phyloP scores from a whole-genome alignment of 2,113 vertebrate species.

The Ellobius talpinus region DNA sequence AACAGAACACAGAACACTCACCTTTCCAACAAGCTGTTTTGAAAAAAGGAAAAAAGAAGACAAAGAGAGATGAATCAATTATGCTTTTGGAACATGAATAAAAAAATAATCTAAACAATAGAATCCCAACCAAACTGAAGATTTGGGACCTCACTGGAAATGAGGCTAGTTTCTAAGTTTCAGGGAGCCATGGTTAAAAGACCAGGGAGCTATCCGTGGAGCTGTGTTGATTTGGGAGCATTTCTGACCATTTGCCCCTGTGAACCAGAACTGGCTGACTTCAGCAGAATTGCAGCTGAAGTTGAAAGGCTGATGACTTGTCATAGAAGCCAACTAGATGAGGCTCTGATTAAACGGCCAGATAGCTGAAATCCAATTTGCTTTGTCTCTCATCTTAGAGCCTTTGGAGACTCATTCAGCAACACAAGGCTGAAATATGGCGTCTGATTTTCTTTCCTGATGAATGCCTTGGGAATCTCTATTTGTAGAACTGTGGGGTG shows the following conservation, averaged over 20 bases:
- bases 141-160: conserved; percentile 8
- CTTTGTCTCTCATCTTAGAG: background rate
- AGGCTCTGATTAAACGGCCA: conserved; percentile 40
- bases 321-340: conserved; percentile 23
- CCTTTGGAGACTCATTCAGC: conserved; percentile 37
- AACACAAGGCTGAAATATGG: conserved; percentile 18
- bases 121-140: background rate
- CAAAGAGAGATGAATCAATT: conserved; percentile 44
- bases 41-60: conserved; percentile 37
- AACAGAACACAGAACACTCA: conserved; percentile 68
- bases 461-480: conserved; percentile 19
- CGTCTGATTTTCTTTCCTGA: conserved; percentile 45
- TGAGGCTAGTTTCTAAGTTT: background rate
- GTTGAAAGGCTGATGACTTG: background rate
- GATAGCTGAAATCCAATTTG: conserved; percentile 43
- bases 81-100: conserved; percentile 38
- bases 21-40: conserved; percentile 79
- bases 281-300: conserved; percentile 31
- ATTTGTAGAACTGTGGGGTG: background rate
- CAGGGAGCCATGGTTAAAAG: background rate
- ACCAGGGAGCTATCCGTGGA: background rate
- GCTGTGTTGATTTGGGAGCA: background rate
- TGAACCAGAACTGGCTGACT: background rate
- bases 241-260: background rate
- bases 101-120: background rate